These are phyloP conservation scores for Quiscalus mexicanus DNA, from an alignment of 2,113 vertebrate genomes.

Conservation along the genomic window DNA sequence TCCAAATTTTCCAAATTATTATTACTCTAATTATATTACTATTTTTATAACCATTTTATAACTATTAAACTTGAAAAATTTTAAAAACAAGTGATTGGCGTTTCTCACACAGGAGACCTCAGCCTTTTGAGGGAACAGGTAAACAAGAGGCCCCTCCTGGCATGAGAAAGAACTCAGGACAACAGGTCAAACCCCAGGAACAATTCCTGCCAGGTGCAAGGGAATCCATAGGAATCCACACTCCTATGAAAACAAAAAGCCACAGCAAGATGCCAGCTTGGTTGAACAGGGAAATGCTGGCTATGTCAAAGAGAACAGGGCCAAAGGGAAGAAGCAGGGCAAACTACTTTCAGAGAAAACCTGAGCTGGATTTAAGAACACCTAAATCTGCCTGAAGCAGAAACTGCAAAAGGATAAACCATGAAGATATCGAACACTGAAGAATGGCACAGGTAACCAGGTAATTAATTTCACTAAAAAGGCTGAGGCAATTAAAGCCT, in stretches of 20 bases:
- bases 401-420: not conserved
- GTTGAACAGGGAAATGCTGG: not conserved
- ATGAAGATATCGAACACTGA: not conserved
- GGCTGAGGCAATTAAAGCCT: not conserved
- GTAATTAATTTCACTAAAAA: not conserved
- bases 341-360: not conserved
- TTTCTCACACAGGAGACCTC: not conserved
- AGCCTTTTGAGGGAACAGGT: accelerated
- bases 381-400: not conserved
- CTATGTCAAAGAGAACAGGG: not conserved
- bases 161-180: accelerated
- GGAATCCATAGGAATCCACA: not conserved
- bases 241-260: not conserved
- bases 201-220: not conserved
- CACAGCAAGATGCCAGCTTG: not conserved
- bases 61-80: too few species aligned
- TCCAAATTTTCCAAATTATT: too few species aligned
- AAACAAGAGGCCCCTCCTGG: not conserved
- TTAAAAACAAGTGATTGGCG: too few species aligned
- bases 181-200: not conserved
- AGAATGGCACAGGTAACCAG: not conserved
- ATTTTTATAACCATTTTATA: too few species aligned
- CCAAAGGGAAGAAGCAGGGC: not conserved
- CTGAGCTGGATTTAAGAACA: not conserved
- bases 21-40: too few species aligned